phyloP scores from a whole-genome alignment of 2,113 vertebrate genomes.

The Atractosteus spatula region DNA sequence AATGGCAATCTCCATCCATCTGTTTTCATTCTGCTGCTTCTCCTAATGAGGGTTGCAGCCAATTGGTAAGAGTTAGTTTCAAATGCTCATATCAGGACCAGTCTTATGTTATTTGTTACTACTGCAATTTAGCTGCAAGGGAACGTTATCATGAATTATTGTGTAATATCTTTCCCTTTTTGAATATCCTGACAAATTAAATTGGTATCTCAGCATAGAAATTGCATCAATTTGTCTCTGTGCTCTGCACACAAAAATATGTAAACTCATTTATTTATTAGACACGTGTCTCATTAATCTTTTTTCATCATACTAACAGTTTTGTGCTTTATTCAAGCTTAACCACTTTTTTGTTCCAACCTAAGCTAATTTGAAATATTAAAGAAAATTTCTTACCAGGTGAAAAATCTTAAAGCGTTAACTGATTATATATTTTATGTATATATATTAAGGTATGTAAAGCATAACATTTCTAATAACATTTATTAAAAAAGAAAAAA shows the following conservation, averaged over 20 bases:
- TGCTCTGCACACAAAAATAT: conserved; percentile 43
- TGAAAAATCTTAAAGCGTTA: neutral
- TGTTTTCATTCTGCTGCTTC: too few relatives aligned
- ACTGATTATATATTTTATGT: too few relatives aligned
- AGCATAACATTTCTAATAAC: too few relatives aligned
- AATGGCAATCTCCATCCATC: too few relatives aligned
- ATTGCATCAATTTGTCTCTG: conserved; percentile 57
- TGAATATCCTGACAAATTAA: conserved; percentile 48
- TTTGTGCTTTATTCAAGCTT: neutral
- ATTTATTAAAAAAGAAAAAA: too few relatives aligned
- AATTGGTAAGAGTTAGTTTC: too few relatives aligned
- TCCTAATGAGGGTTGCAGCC: too few relatives aligned
- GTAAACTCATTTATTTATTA: conserved; percentile 44
- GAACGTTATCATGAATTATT: conserved; percentile 1
- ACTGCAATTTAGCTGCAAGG: neutral
- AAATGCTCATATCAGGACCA: too few relatives aligned
- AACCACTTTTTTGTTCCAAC: conserved; percentile 2
- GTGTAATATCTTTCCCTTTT: conserved; percentile 38
- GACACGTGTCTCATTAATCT: conserved; percentile 45
- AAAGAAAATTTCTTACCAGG: conserved; percentile 6
- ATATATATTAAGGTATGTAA: too few relatives aligned
- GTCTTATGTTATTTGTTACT: neutral
- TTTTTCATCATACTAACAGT: conserved; percentile 22
- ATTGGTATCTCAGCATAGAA: conserved; percentile 41
- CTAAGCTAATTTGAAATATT: neutral